phyloP scores from a whole-genome alignment of 2,113 vertebrate species.

The Engraulis encrasicolus region DNA sequence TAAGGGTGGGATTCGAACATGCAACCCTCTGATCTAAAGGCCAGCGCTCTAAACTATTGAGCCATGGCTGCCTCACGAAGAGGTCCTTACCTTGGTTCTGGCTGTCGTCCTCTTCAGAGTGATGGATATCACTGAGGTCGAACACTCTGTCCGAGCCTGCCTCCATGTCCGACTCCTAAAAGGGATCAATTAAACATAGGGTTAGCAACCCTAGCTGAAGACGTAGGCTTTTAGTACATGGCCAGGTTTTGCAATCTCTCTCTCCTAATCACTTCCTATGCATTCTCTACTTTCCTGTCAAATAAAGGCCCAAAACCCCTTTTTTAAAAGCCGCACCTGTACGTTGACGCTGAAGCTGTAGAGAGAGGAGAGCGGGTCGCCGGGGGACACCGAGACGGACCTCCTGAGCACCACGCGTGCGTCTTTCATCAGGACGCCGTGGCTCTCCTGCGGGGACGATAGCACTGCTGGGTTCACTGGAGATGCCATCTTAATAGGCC shows the following conservation, averaged over 20 bases:
- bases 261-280: too few species aligned
- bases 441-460: slow-evolving; percentile 27
- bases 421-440: slow-evolving; percentile 54
- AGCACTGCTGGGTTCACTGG: too few species aligned
- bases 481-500: neutral
- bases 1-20: too few species aligned
- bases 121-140: slow-evolving; percentile 55
- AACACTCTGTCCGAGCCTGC: slow-evolving; percentile 38
- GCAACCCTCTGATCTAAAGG: too few species aligned
- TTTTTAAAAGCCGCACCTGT: slow-evolving; percentile 56
- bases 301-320: too few species aligned
- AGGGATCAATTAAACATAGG: neutral
- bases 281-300: too few species aligned
- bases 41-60: too few species aligned
- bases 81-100: slow-evolving; percentile 57
- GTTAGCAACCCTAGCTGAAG: neutral
- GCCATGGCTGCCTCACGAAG: too few species aligned
- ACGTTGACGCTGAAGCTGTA: neutral
- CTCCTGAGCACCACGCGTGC: slow-evolving; percentile 59
- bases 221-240: neutral
- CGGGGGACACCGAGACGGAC: slow-evolving; percentile 32
- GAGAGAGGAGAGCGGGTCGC: neutral
- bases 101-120: slow-evolving; percentile 36
- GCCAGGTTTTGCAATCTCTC: too few species aligned
- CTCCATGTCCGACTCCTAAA: slow-evolving; percentile 44